Conservation (phyloP, 2,797 vertebrate species). For the Poeciliopsis presidionis region DNA sequence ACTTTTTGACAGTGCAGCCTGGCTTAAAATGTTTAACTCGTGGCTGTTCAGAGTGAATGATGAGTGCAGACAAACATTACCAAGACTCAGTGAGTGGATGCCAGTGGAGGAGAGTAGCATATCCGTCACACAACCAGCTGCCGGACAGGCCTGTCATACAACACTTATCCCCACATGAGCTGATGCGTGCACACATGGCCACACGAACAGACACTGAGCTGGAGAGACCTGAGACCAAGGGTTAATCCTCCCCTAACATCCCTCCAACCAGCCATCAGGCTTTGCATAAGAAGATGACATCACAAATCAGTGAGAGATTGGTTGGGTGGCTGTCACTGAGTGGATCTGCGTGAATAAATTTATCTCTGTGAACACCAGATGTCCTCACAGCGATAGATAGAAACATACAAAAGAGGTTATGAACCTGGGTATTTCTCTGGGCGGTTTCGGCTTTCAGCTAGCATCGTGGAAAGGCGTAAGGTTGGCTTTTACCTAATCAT, state of each 20-base stretch:
- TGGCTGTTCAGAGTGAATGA: conserved; percentile 35
- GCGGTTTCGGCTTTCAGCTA: not conserved
- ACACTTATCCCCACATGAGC: conserved; percentile 71
- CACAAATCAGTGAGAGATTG: conserved; percentile 70
- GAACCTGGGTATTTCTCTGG: not conserved
- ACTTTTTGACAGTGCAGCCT: not conserved
- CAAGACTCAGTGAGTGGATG: conserved; percentile 62
- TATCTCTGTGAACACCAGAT: conserved; percentile 28
- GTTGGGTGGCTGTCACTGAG: conserved; percentile 45
- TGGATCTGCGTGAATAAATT: conserved; percentile 30
- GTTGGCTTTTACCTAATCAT: not conserved
- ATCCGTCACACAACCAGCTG: conserved; percentile 80
- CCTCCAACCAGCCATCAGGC: conserved; percentile 67
- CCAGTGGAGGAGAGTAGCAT: conserved; percentile 68
- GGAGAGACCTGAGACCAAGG: conserved; percentile 60
- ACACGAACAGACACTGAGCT: conserved; percentile 22
- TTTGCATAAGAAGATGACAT: conserved; percentile 80
- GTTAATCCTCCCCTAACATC: conserved; percentile 60
- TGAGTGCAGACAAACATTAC: conserved; percentile 56
- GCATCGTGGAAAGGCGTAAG: not conserved
- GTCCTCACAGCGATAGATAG: conserved; percentile 1
- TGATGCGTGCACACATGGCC: conserved; percentile 21
- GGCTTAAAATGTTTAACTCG: not conserved
- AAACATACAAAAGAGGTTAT: not conserved
- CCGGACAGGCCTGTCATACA: conserved; percentile 68